These are phyloP conservation scores for Pogonomyrmex barbatus DNA, from an alignment of 1,140 invertebrate genomes.

Conservation along the genomic window DNA sequence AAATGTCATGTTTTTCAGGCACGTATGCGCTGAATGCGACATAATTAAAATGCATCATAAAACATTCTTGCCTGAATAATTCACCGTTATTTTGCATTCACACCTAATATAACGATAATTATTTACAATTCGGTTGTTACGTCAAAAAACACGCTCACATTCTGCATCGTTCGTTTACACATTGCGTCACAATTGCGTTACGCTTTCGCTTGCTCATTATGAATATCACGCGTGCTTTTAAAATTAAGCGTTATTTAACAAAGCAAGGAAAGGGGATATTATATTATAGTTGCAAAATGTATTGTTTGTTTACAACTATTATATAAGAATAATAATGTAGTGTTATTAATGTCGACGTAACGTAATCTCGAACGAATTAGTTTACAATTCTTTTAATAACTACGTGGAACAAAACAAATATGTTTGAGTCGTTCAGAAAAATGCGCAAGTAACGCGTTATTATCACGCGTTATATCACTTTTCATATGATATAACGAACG, in stretches of 20 bases:
- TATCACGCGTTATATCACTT: background rate
- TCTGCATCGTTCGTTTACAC: conserved; percentile 50
- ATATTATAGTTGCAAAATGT: background rate
- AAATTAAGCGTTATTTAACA: conserved; percentile 6
- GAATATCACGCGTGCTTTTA: conserved; percentile 1
- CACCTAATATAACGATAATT: conserved; percentile 34
- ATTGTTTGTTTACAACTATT: background rate
- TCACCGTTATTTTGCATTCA: background rate
- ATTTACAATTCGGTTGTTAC: conserved; percentile 68
- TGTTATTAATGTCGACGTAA: background rate
- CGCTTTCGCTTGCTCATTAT: conserved; percentile 10
- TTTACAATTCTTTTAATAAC: conserved; percentile 22
- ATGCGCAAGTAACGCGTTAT: background rate
- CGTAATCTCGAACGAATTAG: conserved; percentile 8
- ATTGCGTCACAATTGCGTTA: conserved; percentile 69
- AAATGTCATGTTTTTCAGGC: background rate
- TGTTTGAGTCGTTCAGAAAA: background rate
- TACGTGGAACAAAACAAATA: background rate
- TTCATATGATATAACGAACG: background rate
- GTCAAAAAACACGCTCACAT: conserved; percentile 46
- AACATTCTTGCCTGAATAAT: conserved; percentile 34
- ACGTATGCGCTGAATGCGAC: background rate
- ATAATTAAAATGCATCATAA: background rate
- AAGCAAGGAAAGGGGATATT: background rate
- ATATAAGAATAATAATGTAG: background rate